Conservation (phyloP, 2,888 invertebrate species). For the Sinhomidia bicolor region DNA sequence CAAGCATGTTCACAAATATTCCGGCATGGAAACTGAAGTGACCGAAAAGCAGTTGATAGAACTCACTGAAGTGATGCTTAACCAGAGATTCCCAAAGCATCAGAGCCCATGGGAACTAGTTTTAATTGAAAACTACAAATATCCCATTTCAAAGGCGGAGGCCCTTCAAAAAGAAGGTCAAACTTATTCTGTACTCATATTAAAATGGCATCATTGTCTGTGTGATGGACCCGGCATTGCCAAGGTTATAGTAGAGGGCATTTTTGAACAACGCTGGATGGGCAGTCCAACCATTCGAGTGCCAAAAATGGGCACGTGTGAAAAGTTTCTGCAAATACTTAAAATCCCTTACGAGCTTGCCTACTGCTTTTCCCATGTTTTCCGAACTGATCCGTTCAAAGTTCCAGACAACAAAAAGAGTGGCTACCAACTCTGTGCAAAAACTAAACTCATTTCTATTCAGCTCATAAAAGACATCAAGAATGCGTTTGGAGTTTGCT, state of each 20-base stretch:
- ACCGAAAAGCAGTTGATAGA: background rate
- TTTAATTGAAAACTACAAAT: background rate
- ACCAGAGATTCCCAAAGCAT: background rate
- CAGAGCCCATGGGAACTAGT: background rate
- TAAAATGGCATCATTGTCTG: background rate
- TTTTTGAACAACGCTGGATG: background rate
- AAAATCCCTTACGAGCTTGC: background rate
- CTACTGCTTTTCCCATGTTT: background rate
- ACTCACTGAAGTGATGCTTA: background rate
- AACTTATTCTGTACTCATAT: background rate
- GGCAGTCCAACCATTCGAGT: no score
- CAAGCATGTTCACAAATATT: background rate
- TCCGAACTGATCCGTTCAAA: background rate
- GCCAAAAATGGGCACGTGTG: background rate
- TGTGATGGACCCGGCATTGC: background rate
- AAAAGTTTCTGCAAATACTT: background rate
- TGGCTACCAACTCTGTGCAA: background rate
- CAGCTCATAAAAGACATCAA: background rate
- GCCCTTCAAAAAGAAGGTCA: background rate
- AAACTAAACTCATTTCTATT: background rate
- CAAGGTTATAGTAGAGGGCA: background rate
- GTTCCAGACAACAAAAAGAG: background rate
- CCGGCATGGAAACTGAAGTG: background rate
- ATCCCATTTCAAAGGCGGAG: background rate
- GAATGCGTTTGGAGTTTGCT: background rate